Conservation (phyloP, 2,888 invertebrate species). For the Caradrina clavipalpis region DNA sequence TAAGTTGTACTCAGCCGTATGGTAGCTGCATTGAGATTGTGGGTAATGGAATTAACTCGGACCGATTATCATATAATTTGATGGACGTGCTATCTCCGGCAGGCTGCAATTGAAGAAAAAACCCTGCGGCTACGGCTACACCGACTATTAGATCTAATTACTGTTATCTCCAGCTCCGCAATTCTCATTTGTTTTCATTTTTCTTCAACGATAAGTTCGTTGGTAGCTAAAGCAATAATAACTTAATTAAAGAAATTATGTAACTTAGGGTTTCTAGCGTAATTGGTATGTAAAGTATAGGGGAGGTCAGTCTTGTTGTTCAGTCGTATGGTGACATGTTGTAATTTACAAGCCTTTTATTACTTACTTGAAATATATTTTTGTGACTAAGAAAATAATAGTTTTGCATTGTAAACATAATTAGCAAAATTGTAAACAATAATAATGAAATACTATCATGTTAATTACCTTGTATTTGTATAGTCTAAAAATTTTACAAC, state of each 20-base stretch:
- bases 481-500: too few relatives aligned
- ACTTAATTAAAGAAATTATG: slow-evolving; percentile 53
- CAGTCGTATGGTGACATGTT: slow-evolving; percentile 4
- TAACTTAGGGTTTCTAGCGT: slow-evolving; percentile 37
- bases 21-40: slow-evolving; percentile 66
- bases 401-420: background rate
- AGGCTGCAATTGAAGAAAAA: slow-evolving; percentile 72
- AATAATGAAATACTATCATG: too few relatives aligned
- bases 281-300: slow-evolving; percentile 44
- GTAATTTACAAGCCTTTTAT: slow-evolving; percentile 14
- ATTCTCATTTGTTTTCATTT: slow-evolving; percentile 64
- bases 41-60: slow-evolving; percentile 76
- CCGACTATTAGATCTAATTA: slow-evolving; percentile 77
- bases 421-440: too few relatives aligned
- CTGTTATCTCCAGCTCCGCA: slow-evolving; percentile 69
- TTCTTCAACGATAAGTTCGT: slow-evolving; percentile 49
- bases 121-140: slow-evolving; percentile 69
- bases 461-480: too few relatives aligned
- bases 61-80: slow-evolving; percentile 80
- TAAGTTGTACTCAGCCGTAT: slow-evolving; percentile 39
- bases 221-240: slow-evolving; percentile 50
- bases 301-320: slow-evolving; percentile 10
- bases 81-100: slow-evolving; percentile 75
- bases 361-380: background rate
- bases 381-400: background rate